Percentiles rank a stretch among this genome's conserved stretches.
phyloP scores from a whole-genome alignment of 2,797 vertebrate genomes.

The Paramormyrops hopkinsi region DNA sequence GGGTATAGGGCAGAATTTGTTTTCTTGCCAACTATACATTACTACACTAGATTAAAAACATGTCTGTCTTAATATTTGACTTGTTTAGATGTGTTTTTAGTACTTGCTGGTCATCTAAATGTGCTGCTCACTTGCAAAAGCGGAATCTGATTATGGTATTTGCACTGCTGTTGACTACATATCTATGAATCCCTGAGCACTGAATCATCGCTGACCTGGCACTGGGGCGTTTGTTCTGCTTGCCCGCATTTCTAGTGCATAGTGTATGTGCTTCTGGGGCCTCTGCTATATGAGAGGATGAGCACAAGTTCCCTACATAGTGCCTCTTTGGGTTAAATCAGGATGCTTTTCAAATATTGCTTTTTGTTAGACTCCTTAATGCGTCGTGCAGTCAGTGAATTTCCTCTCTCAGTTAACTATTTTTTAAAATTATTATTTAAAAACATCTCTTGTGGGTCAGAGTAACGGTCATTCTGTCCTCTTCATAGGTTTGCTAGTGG shows the following conservation, averaged over 20 bases:
- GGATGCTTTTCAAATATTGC: not conserved
- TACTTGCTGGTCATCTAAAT: not conserved
- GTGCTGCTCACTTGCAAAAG: not conserved
- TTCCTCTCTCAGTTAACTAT: conserved; percentile 39
- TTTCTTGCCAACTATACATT: not conserved
- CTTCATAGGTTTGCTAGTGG: conserved; percentile 68
- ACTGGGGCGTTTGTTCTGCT: conserved; percentile 11
- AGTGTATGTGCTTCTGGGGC: conserved; percentile 19
- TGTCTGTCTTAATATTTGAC: not conserved
- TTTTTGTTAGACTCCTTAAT: not conserved
- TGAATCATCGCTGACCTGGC: conserved; percentile 11
- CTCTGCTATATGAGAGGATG: conserved; percentile 38
- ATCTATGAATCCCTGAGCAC: conserved; percentile 10
- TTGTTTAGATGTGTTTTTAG: not conserved
- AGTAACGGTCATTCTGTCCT: conserved; percentile 52
- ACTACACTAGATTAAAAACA: not conserved
- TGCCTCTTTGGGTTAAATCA: not conserved
- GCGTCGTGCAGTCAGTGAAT: conserved; percentile 38
- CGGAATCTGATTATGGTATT: not conserved
- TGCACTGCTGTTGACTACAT: conserved; percentile 5
- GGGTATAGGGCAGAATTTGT: not conserved
- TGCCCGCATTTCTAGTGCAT: conserved; percentile 26
- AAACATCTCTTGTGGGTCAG: conserved; percentile 34
- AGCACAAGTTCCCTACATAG: conserved; percentile 30
- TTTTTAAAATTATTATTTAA: conserved; percentile 23